phyloP scores from a whole-genome alignment of 2,797 vertebrate genomes.

The Sebastiscus albofasciatus region DNA sequence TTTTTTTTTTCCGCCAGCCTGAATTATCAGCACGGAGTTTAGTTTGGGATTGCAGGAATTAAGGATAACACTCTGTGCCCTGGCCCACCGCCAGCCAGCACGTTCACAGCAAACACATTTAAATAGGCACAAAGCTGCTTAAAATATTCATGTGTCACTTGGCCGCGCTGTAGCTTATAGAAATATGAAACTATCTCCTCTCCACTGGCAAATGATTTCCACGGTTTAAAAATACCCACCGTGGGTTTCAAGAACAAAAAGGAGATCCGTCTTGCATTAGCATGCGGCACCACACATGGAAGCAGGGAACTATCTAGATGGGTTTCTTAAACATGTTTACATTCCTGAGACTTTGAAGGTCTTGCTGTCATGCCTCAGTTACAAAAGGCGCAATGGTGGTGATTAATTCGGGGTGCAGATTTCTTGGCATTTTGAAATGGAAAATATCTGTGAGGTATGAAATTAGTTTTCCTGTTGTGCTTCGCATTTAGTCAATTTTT shows the following conservation, averaged over 20 bases:
- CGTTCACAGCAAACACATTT: conserved; percentile 90
- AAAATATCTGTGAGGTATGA: conserved; percentile 76
- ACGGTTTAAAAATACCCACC: conserved; percentile 84
- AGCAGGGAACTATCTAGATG: conserved; percentile 69
- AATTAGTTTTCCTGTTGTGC: conserved; percentile 65
- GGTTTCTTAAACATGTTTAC: conserved; percentile 78
- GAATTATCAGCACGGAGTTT: conserved; percentile 89
- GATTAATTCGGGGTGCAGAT: conserved; percentile 67
- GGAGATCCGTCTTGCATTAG: conserved; percentile 76
- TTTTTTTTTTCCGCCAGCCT: conserved; percentile 81
- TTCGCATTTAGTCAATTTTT: conserved; percentile 40
- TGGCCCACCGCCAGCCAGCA: conserved; percentile 84
- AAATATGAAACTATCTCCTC: conserved; percentile 87
- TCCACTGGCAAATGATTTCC: conserved; percentile 86
- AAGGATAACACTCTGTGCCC: conserved; percentile 86
- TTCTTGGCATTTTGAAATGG: conserved; percentile 66
- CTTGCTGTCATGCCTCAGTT: conserved; percentile 65
- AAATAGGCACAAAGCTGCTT: conserved; percentile 93
- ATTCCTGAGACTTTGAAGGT: conserved; percentile 75
- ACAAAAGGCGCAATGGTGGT: conserved; percentile 60
- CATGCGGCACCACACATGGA: conserved; percentile 73
- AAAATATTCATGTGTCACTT: conserved; percentile 93
- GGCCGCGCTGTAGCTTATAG: conserved; percentile 85
- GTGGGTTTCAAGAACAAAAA: conserved; percentile 85
- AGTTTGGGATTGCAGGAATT: conserved; percentile 88